phyloP scores from a whole-genome alignment of 37 sponge, comb jelly and placozoan species.

The Agelas oroides region DNA sequence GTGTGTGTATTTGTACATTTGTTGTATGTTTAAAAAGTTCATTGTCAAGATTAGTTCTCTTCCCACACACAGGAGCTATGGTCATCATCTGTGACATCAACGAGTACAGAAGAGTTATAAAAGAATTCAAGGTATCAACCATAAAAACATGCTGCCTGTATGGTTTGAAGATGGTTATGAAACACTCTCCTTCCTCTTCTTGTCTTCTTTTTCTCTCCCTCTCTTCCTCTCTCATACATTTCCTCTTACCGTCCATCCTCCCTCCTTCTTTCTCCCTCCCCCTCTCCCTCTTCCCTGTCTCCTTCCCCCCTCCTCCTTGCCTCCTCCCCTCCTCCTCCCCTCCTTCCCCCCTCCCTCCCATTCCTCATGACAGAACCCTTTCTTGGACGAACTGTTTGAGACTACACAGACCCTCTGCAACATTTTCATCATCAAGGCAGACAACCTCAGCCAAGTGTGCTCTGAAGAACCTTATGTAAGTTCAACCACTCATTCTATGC shows the following conservation, averaged over 20 bases:
- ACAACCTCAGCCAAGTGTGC: constrained; percentile 72
- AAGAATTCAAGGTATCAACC: constrained; percentile 75
- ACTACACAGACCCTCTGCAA: constrained; percentile 79
- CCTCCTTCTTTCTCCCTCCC: too few relatives aligned
- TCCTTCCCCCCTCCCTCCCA: not conserved
- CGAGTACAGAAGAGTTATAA: constrained; percentile 77
- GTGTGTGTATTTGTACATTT: too few relatives aligned
- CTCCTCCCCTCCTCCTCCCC: not conserved
- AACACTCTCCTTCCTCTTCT: too few relatives aligned
- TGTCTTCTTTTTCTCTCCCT: too few relatives aligned
- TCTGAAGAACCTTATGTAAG: constrained; percentile 81
- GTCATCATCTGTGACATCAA: constrained; percentile 85
- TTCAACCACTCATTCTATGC: constrained; percentile 7
- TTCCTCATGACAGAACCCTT: constrained; percentile 39
- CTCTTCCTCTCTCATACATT: too few relatives aligned
- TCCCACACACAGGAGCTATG: constrained; percentile 76
- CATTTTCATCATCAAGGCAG: constrained; percentile 69
- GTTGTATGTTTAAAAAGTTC: too few relatives aligned
- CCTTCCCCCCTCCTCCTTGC: not conserved
- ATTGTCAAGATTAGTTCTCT: too few relatives aligned
- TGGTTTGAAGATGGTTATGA: too few relatives aligned
- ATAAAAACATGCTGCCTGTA: too few relatives aligned
- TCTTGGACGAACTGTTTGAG: constrained; percentile 76
- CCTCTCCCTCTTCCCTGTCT: too few relatives aligned
- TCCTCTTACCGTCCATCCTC: too few relatives aligned